Percentiles rank a stretch among this genome's conserved stretches.
Conservation (phyloP, 2,888 invertebrate species). For the Galeruca laticollis region DNA sequence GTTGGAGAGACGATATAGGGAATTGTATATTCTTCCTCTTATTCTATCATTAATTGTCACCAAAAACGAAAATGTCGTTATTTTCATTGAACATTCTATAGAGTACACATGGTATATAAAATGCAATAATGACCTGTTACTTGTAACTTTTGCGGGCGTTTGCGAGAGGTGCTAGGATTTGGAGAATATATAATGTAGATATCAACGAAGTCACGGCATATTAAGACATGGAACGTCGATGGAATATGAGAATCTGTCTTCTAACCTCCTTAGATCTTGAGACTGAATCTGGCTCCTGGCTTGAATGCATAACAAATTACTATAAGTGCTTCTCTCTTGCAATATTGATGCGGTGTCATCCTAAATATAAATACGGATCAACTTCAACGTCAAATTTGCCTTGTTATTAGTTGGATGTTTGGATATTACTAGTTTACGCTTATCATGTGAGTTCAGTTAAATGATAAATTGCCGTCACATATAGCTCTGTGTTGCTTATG, state of each 20-base stretch:
- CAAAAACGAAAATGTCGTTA: no score
- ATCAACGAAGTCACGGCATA: constrained; percentile 59
- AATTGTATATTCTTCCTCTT: no score
- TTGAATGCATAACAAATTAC: constrained; percentile 67
- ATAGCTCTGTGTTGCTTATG: constrained; percentile 5
- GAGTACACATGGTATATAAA: no score
- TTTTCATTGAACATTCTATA: no score
- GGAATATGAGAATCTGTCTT: constrained; percentile 60
- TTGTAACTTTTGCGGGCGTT: background rate
- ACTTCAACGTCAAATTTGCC: constrained; percentile 57
- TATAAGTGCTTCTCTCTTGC: constrained; percentile 56
- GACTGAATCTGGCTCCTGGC: constrained; percentile 44
- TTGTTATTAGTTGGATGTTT: constrained; percentile 51
- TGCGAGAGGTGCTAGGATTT: background rate
- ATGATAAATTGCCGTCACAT: constrained; percentile 31
- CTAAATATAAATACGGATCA: constrained; percentile 54
- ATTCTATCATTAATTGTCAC: no score
- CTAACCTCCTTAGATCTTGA: constrained; percentile 60
- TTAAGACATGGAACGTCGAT: constrained; percentile 40
- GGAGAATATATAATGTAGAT: constrained; percentile 59
- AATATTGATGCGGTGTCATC: constrained; percentile 61
- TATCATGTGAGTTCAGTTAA: constrained; percentile 36
- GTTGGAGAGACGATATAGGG: no score
- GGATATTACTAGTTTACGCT: constrained; percentile 41
- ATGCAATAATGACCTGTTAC: background rate